A percentile compares a stretch with the other conserved stretches of the same genome.
phyloP scores from a whole-genome alignment of 2,888 invertebrate genomes.

The Hypena proboscidalis region DNA sequence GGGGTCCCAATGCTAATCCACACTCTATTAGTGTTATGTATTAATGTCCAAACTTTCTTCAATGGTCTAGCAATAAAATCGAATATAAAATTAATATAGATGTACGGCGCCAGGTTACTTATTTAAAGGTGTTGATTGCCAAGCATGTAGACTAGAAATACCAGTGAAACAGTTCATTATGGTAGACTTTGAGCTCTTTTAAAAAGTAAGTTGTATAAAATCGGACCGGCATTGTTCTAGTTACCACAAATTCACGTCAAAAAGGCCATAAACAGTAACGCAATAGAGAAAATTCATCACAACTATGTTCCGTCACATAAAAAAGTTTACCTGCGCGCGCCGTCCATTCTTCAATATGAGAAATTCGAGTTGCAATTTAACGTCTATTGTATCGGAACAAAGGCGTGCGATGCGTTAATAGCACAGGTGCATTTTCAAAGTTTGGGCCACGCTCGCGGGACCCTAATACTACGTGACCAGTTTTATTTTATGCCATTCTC shows the following conservation, averaged over 20 bases:
- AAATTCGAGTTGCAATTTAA: slow-evolving; percentile 81
- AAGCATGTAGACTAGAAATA: too few relatives aligned
- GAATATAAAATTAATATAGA: background rate
- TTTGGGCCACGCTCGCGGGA: slow-evolving; percentile 51
- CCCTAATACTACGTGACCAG: slow-evolving; percentile 72
- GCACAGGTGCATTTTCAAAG: slow-evolving; percentile 79
- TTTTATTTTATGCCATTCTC: slow-evolving; percentile 75
- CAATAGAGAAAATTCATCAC: slow-evolving; percentile 45
- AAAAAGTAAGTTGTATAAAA: background rate
- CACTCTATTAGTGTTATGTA: background rate
- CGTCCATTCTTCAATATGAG: slow-evolving; percentile 66
- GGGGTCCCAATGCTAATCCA: slow-evolving; percentile 1
- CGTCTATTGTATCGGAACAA: slow-evolving; percentile 80
- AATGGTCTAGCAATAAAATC: background rate
- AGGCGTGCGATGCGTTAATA: slow-evolving; percentile 80
- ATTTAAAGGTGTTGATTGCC: background rate
- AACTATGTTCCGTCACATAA: slow-evolving; percentile 49
- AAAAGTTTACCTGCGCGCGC: slow-evolving; percentile 67
- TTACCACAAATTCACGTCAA: slow-evolving; percentile 4
- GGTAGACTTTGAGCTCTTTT: too few relatives aligned
- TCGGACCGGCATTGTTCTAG: slow-evolving; percentile 3
- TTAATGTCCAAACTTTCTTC: background rate
- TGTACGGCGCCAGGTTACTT: background rate
- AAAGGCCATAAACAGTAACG: slow-evolving; percentile 20
- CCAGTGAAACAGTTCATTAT: too few relatives aligned